Conservation (phyloP, 2,888 invertebrate genomes). For the Aethes cnicana region DNA sequence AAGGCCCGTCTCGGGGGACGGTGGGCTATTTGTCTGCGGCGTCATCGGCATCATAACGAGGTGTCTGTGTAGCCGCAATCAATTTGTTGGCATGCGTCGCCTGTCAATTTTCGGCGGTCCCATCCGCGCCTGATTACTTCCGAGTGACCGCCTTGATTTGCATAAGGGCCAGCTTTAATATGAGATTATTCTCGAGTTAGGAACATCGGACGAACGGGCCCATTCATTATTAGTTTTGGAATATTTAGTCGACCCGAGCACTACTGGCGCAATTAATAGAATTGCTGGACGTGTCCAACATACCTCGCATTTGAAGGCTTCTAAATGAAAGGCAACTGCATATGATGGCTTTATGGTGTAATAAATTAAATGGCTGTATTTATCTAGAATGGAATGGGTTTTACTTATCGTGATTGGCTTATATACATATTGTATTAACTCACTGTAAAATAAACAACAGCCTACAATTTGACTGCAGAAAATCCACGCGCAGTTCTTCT, state of each 20-base stretch:
- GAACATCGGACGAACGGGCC: constrained; percentile 54
- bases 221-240: constrained; percentile 75
- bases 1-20: constrained; percentile 21
- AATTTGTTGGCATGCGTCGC: constrained; percentile 60
- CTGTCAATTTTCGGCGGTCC: constrained; percentile 69
- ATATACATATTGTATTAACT: too few relatives aligned
- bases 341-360: too few relatives aligned
- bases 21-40: constrained; percentile 37
- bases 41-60: constrained; percentile 60
- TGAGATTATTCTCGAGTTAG: constrained; percentile 77
- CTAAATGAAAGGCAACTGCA: too few relatives aligned
- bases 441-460: too few relatives aligned
- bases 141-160: constrained; percentile 79
- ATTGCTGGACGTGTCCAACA: constrained; percentile 54
- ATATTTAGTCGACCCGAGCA: constrained; percentile 66
- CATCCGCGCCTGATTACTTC: constrained; percentile 67
- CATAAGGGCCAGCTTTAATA: constrained; percentile 78
- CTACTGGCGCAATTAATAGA: constrained; percentile 58
- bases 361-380: too few relatives aligned
- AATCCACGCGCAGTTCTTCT: too few relatives aligned
- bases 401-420: too few relatives aligned
- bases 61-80: constrained; percentile 64
- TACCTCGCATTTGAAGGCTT: constrained; percentile 43
- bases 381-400: too few relatives aligned
- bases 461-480: too few relatives aligned